These are phyloP conservation scores for Dipus sagitta DNA, from an alignment of 2,797 vertebrate genomes.

Conservation along the genomic window DNA sequence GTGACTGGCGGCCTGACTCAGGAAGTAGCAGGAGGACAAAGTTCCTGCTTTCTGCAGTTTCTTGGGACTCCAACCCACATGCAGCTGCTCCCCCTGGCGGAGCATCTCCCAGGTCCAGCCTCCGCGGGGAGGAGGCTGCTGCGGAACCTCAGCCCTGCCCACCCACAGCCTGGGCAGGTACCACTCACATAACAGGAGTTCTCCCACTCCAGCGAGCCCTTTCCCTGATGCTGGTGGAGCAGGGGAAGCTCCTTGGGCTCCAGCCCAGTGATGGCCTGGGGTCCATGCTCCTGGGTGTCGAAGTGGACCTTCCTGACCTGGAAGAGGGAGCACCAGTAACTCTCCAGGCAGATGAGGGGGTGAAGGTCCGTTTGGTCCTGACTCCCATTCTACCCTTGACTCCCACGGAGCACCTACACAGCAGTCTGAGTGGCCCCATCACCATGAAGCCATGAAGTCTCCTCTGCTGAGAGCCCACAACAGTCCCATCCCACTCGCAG, in stretches of 20 bases:
- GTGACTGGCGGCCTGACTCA: background rate
- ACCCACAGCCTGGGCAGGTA: fast-evolving
- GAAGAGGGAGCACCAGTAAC: background rate
- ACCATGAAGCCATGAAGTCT: background rate
- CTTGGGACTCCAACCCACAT: fast-evolving
- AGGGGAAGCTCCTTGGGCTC: conserved; percentile 77
- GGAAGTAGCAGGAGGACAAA: background rate
- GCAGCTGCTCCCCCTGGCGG: background rate
- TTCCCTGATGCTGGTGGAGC: conserved; percentile 74
- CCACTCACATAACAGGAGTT: conserved; percentile 82
- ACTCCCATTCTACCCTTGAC: background rate
- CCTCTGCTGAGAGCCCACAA: background rate
- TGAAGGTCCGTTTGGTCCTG: too few species aligned
- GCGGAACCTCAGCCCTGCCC: background rate
- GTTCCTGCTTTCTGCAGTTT: background rate
- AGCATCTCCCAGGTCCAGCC: too few species aligned
- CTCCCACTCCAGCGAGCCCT: conserved; percentile 76
- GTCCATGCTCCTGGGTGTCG: conserved; percentile 82
- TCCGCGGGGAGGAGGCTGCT: fast-evolving
- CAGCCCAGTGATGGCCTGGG: conserved; percentile 77
- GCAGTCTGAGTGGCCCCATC: background rate
- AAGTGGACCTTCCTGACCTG: conserved; percentile 86
- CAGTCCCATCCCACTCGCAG: fast-evolving
- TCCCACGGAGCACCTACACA: background rate
- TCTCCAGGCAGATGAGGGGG: too few species aligned